These are phyloP conservation scores for Orycteropus afer DNA, from an alignment of 2,113 vertebrate genomes.

Conservation along the genomic window DNA sequence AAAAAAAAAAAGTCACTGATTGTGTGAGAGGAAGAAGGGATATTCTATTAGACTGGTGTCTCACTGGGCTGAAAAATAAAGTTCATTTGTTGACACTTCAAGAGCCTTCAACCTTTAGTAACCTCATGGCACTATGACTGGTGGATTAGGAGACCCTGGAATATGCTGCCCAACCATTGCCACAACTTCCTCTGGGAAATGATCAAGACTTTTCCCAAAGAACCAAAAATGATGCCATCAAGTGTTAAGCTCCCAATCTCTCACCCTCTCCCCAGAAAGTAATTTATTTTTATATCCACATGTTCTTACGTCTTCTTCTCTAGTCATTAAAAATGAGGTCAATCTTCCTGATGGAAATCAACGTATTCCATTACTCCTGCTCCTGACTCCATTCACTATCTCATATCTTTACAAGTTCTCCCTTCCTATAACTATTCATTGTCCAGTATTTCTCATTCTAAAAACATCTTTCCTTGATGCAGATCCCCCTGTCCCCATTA, in stretches of 20 bases:
- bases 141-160: not conserved
- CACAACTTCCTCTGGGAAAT: not conserved
- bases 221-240: not conserved
- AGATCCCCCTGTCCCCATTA: not conserved
- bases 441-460: not conserved
- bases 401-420: not conserved
- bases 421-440: not conserved
- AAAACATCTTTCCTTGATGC: not conserved
- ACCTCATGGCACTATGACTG: not conserved
- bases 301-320: not conserved
- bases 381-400: no score
- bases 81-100: not conserved
- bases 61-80: not conserved
- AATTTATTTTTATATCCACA: not conserved
- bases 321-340: not conserved
- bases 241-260: not conserved
- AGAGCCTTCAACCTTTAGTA: not conserved
- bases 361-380: not conserved
- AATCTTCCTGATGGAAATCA: not conserved
- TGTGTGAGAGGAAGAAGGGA: not conserved
- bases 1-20: not conserved
- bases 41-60: not conserved
- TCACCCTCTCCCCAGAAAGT: not conserved
- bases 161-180: not conserved
- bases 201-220: not conserved